Base-by-base conservation (phyloP, 2,797 vertebrate genomes). In the Catamblyrhynchus diadema region DNA sequence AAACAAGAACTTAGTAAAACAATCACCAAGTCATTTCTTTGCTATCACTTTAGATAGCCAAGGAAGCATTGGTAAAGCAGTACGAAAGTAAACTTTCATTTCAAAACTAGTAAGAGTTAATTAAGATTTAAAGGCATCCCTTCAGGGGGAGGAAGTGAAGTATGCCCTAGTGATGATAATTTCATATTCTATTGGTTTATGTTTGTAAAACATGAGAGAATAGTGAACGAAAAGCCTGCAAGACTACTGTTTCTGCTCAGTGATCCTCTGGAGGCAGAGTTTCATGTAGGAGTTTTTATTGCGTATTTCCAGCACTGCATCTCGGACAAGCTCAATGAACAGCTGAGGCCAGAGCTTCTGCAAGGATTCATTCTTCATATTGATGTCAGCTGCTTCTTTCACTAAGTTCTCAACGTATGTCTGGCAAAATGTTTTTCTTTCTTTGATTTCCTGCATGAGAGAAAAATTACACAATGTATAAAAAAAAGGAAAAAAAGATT, bases 321-420 rank as follows among this genome's bases (percentile, higher is more conserved):
- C 99, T 95, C 98, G 97, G 83, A 99, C 99, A 86, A 99, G 99
- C 96, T 99, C 99, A 35, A 98, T 98, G 97, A 99, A 99, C 98
- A 99, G 97, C 82, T 99, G 98, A 33, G 99, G 99, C 99, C 99
- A 99, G 44, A 99, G 98, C 95, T 98, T 99, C 98, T 99, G 99
- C 82, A 99, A 97, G 4, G 98, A 98, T 70, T 99, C 99, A 1
- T 98, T 98, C 94, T 99, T 99, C 96, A 98, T 97, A 78, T 98
- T 99, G 97, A 99, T 99, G 96, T 98, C 98, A 33, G 98, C 98
- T 9, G 99, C 99, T 94, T 98, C 97, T 91, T 98, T 98, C 94
- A 99, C 98, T 62, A 99, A 97, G 85, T 97, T 98, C 86, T 98
- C 98, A 42, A 99, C 92, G n/a, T 99, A 99, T 50, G 97, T 97